Base-by-base conservation (phyloP, 2,888 invertebrate genomes). In the Criorhina ranunculi region DNA sequence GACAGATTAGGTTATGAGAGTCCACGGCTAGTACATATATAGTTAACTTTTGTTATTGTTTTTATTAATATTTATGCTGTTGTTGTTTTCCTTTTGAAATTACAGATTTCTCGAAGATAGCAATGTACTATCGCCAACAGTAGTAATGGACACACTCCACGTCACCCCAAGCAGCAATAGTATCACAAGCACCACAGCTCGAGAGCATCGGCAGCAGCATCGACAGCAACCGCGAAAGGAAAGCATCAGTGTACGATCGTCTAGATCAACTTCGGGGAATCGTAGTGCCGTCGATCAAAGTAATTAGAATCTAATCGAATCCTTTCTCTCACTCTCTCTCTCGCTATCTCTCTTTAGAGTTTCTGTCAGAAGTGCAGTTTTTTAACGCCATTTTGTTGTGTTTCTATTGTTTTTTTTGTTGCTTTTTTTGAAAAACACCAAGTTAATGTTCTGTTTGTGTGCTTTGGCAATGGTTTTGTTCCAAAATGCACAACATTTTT, bases 241-340 rank as follows among this genome's bases (percentile, higher is more conserved):
- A 66, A 87, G 53, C 73, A 87, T 62, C 67, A 87, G 85, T 70
- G 87, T 90, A 64, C 89, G 91, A 75, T 87, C 89, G 82, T 91
- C 91, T 86, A 90, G 91, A 88, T 91, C 91, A 17, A 90, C 91
- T 75, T 91, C 91, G 64, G 89, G 90, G 72, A 90, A 89, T 82
- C 88, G 91, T 75, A 90, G 88, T 79, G 88, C 87, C 79, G 72
- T 77, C 73, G 91, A 91, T 86, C 90, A 89, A 90, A 91, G 91
- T 91, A 90, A 89, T 87, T 90, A 87, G 51, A 73, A 69, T 62
- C n/a, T n/a, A n/a, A 46, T 72, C 75, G 42, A 53, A 86, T 57
- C 53, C 40, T 69, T 49, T 72, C 60, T 66, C 62, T 42, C 3
- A 57, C 57, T 69, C 62, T 55, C 80, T 69, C 81, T 51, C 49